Percentiles rank a stretch among this genome's conserved stretches.
phyloP scores from a whole-genome alignment of 2,113 vertebrate genomes.

The Phocoena phocoena region DNA sequence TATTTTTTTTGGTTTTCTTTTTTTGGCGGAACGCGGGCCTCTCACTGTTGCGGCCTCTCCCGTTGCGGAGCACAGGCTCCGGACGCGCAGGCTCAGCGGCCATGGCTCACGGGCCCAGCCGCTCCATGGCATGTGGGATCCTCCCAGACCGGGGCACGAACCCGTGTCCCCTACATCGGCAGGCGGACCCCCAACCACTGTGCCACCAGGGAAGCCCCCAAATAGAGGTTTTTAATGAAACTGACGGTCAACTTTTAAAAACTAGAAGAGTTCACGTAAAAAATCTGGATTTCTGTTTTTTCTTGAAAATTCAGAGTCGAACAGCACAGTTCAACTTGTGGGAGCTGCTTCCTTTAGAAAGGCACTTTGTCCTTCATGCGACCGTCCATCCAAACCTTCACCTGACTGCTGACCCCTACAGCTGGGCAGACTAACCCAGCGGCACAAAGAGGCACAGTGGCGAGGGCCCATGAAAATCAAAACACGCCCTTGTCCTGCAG shows the following conservation, averaged over 20 bases:
- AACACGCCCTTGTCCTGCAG: accelerated
- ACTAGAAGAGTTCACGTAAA: not conserved
- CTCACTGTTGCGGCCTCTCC: too few species aligned
- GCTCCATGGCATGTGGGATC: too few species aligned
- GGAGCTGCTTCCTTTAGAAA: not conserved
- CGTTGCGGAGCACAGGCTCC: too few species aligned
- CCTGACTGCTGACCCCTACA: not conserved
- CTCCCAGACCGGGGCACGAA: too few species aligned
- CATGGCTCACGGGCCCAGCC: too few species aligned
- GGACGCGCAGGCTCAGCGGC: too few species aligned
- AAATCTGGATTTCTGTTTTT: not conserved
- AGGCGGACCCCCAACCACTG: not conserved
- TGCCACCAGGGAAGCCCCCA: not conserved
- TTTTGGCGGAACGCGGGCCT: too few species aligned
- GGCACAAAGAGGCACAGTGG: accelerated
- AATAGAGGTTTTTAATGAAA: not conserved
- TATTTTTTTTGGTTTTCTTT: too few species aligned
- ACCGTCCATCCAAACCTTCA: not conserved
- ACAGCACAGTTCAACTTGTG: not conserved
- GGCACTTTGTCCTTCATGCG: accelerated
- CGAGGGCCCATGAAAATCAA: not conserved
- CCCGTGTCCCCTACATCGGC: too few species aligned
- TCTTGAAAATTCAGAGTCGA: not conserved
- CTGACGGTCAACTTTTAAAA: not conserved
- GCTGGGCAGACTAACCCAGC: not conserved